Conservation (phyloP, 2,113 vertebrate genomes). For the Pseudonaja textilis region DNA sequence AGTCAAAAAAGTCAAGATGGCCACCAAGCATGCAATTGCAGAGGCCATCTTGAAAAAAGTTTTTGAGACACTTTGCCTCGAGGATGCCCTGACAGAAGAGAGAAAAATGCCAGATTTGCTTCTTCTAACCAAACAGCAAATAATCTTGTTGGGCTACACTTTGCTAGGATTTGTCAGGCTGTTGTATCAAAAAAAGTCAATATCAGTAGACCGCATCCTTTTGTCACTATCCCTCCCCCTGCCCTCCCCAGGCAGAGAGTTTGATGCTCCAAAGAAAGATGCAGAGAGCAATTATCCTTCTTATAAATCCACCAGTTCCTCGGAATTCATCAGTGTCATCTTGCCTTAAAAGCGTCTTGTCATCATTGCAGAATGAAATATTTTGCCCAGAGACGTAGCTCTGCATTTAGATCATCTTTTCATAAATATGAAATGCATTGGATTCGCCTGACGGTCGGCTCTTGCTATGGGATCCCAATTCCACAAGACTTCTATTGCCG, state of each 20-base stretch:
- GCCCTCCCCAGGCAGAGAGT: background rate
- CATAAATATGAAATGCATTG: constrained; percentile 12
- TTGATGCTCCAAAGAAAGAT: background rate
- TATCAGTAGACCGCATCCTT: background rate
- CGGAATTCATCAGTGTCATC: background rate
- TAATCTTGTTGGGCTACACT: background rate
- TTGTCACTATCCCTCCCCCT: background rate
- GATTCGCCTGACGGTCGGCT: background rate
- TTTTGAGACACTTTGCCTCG: background rate
- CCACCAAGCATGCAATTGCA: background rate
- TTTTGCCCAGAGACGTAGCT: background rate
- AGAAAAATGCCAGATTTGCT: background rate
- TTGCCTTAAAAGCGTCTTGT: background rate
- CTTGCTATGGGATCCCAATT: background rate
- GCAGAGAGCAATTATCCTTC: background rate
- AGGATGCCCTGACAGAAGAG: background rate
- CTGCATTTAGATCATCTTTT: background rate
- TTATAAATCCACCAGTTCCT: constrained; percentile 9
- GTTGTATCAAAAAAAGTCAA: background rate
- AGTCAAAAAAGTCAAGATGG: background rate
- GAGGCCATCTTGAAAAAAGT: background rate
- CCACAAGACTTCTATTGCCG: background rate
- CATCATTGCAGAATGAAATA: constrained; percentile 9
- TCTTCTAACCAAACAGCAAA: background rate
- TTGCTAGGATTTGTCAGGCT: background rate